phyloP scores from a whole-genome alignment of 2,113 vertebrate species.

The Oncorhynchus clarkii region DNA sequence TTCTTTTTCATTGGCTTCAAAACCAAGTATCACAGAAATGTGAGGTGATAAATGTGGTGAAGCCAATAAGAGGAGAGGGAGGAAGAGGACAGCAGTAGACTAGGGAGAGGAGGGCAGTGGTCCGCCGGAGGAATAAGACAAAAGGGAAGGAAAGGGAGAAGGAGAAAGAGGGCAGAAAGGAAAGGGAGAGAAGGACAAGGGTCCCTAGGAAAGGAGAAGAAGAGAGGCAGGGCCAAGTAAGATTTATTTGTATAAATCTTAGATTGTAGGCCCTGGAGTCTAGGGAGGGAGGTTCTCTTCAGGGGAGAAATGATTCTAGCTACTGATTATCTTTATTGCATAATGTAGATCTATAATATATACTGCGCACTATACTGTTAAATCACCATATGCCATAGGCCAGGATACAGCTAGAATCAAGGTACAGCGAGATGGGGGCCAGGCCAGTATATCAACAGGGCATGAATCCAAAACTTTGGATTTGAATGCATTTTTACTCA shows the following conservation, averaged over 20 bases:
- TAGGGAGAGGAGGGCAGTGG: conserved; percentile 37
- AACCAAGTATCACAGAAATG: conserved; percentile 81
- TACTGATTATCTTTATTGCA: no score
- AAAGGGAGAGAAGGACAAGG: conserved; percentile 24
- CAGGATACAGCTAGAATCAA: conserved; percentile 79
- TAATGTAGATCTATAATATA: no score
- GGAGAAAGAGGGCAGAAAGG: conserved; percentile 1
- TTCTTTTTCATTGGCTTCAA: conserved; percentile 82
- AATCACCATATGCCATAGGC: conserved; percentile 44
- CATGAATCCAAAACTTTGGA: conserved; percentile 82
- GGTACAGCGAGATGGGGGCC: conserved; percentile 66
- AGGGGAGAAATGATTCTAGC: not conserved
- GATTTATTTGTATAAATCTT: conserved; percentile 1
- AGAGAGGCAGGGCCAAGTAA: conserved; percentile 15
- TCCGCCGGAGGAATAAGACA: not conserved
- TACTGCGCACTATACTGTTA: conserved; percentile 18
- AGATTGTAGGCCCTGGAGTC: no score
- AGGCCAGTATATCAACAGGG: conserved; percentile 72
- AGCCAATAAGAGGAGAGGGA: conserved; percentile 80
- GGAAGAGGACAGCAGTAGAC: conserved; percentile 74
- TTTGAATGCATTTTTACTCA: conserved; percentile 99
- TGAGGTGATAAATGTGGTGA: conserved; percentile 73
- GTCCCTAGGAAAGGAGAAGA: conserved; percentile 25
- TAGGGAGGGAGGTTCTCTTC: conserved; percentile 29
- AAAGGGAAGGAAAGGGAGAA: conserved; percentile 46